Percentiles rank a stretch among this genome's conserved stretches.
These are phyloP conservation scores for Trichomalopsis sarcophagae DNA, from an alignment of 1,140 invertebrate species.

Conservation along the genomic window DNA sequence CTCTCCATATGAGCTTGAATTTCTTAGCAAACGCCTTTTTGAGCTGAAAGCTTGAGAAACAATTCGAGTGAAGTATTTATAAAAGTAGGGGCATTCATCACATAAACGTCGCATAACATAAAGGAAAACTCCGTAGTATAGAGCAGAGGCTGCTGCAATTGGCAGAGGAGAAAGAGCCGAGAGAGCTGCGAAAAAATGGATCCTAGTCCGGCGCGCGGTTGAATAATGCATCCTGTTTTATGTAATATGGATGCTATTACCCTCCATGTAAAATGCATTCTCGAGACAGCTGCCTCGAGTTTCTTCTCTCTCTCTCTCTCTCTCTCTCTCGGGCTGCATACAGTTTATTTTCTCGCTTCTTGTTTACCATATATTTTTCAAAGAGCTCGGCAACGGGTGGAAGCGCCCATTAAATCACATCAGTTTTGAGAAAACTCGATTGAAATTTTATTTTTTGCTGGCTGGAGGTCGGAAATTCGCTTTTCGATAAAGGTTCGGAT, in stretches of 20 bases:
- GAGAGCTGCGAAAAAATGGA: slow-evolving; percentile 30
- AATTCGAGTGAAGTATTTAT: neutral
- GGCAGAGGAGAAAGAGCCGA: slow-evolving; percentile 11
- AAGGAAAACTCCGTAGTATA: neutral
- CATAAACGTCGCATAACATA: slow-evolving; percentile 19
- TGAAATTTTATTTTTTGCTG: neutral
- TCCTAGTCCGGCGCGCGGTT: slow-evolving; percentile 23
- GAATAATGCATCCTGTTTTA: slow-evolving; percentile 60
- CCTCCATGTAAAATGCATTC: slow-evolving; percentile 58
- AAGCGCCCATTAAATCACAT: slow-evolving; percentile 31
- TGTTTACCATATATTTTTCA: slow-evolving; percentile 33
- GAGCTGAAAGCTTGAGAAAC: neutral
- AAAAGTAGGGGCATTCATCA: slow-evolving; percentile 8
- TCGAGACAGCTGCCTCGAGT: slow-evolving; percentile 51
- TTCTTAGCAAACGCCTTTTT: no score
- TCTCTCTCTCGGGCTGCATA: neutral
- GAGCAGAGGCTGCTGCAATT: slow-evolving; percentile 18
- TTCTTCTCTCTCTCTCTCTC: neutral
- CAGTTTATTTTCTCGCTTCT: slow-evolving; percentile 17
- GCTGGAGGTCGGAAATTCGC: neutral
- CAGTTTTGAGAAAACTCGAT: slow-evolving; percentile 26
- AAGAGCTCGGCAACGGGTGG: neutral
- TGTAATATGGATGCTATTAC: slow-evolving; percentile 60
- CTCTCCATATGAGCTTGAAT: no score
- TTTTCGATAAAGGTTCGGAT: neutral